These are phyloP conservation scores for Blastobasis adustella DNA, from an alignment of 2,888 invertebrate genomes.

Conservation along the genomic window DNA sequence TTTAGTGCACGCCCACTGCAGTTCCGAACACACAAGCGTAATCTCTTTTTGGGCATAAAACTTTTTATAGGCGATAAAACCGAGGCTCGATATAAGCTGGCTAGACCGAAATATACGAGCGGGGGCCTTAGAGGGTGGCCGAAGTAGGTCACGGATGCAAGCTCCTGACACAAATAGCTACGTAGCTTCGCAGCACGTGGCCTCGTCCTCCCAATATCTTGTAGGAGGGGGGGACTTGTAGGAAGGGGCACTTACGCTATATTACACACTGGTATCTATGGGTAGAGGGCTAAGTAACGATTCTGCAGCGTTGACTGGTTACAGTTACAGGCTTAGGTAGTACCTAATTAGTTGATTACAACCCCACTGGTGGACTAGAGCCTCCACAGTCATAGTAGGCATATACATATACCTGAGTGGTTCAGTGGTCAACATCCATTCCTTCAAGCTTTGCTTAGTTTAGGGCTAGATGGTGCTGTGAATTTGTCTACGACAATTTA, in stretches of 20 bases:
- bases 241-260: neutral
- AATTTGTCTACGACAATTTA: too few species aligned
- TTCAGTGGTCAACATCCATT: too few species aligned
- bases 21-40: too few species aligned
- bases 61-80: slow-evolving; percentile 21
- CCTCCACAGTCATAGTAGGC: too few species aligned
- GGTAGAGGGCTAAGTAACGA: neutral
- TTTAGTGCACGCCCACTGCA: too few species aligned
- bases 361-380: too few species aligned
- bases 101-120: slow-evolving; percentile 63
- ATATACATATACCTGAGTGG: too few species aligned
- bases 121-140: slow-evolving; percentile 46
- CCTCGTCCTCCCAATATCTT: slow-evolving; percentile 36
- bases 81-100: slow-evolving; percentile 39
- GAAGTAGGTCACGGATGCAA: slow-evolving; percentile 70
- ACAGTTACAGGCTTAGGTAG: too few species aligned
- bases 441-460: too few species aligned
- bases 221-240: neutral
- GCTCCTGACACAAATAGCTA: slow-evolving; percentile 69
- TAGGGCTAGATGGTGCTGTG: too few species aligned
- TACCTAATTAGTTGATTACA: too few species aligned
- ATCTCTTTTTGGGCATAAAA: neutral
- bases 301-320: too few species aligned
- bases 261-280: neutral
- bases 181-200: slow-evolving; percentile 60